Conservation (phyloP, 2,888 invertebrate genomes). For the Melangyna quadrimaculata region DNA sequence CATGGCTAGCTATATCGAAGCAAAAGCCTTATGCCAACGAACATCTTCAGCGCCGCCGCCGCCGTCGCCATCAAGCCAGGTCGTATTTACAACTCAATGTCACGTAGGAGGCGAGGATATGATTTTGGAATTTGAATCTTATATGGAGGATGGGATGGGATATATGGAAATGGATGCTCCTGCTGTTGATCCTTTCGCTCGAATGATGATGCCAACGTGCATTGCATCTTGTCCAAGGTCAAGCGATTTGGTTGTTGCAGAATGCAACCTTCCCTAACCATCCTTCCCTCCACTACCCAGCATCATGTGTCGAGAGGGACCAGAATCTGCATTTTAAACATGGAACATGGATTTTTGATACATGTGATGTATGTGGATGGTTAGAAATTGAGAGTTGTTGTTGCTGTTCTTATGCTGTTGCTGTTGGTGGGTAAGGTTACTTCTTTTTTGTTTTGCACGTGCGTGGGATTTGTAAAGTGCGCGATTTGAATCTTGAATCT, state of each 20-base stretch:
- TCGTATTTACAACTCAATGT: conserved; percentile 61
- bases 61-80: not conserved
- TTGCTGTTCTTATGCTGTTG: not conserved
- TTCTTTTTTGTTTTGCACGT: conserved; percentile 43
- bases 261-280: not conserved
- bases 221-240: conserved; percentile 65
- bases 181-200: not conserved
- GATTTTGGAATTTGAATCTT: conserved; percentile 60
- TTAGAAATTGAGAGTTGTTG: conserved; percentile 68
- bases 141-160: not conserved
- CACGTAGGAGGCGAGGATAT: conserved; percentile 65
- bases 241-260: conserved; percentile 57
- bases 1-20: conserved; percentile 23
- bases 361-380: conserved; percentile 59
- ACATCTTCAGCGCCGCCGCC: conserved; percentile 11
- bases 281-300: too few species aligned
- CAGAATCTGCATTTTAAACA: conserved; percentile 36
- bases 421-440: not conserved
- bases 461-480: conserved; percentile 65
- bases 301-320: not conserved
- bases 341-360: conserved; percentile 41
- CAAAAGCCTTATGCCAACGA: not conserved
- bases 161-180: not conserved
- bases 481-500: conserved; percentile 58
- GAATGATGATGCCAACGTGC: conserved; percentile 21